Conservation (phyloP, 2,888 invertebrate species). For the Caenorhabditis zanzibari region DNA sequence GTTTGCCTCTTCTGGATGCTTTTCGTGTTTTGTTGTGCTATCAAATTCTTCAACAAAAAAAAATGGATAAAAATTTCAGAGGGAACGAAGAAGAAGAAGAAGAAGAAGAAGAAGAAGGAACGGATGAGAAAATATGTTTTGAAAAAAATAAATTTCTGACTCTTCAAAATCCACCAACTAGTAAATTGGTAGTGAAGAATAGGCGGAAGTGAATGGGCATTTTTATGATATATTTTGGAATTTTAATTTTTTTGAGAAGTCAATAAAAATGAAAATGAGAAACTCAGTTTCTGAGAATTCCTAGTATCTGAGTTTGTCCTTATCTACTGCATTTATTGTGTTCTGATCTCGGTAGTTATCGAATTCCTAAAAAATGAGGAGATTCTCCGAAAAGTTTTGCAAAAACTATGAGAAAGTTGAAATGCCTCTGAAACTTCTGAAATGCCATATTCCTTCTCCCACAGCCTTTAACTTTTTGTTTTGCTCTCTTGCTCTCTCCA, state of each 20-base stretch:
- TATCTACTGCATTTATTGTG: too few species aligned
- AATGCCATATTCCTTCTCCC: slow-evolving; percentile 13
- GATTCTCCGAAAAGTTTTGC: background rate
- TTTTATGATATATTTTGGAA: background rate
- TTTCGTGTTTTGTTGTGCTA: slow-evolving; percentile 26
- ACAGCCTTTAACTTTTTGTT: slow-evolving; percentile 11
- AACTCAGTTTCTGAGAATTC: too few species aligned
- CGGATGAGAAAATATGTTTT: background rate
- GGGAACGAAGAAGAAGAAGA: background rate
- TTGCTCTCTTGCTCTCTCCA: background rate
- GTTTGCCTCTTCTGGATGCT: background rate
- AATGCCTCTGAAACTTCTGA: background rate
- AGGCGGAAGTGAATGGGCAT: slow-evolving; percentile 11
- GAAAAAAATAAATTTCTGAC: slow-evolving; percentile 3
- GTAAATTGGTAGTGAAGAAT: slow-evolving; percentile 9
- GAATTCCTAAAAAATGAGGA: background rate
- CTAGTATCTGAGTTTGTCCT: too few species aligned
- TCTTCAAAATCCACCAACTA: slow-evolving; percentile 20
- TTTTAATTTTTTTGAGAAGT: background rate
- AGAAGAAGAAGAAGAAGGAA: background rate
- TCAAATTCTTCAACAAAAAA: slow-evolving; percentile 22
- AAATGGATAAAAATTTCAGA: background rate
- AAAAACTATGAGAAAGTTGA: background rate
- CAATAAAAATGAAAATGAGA: background rate
- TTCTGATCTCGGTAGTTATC: too few species aligned